Conservation (phyloP, 2,888 invertebrate species). For the Tetranychus truncatus region DNA sequence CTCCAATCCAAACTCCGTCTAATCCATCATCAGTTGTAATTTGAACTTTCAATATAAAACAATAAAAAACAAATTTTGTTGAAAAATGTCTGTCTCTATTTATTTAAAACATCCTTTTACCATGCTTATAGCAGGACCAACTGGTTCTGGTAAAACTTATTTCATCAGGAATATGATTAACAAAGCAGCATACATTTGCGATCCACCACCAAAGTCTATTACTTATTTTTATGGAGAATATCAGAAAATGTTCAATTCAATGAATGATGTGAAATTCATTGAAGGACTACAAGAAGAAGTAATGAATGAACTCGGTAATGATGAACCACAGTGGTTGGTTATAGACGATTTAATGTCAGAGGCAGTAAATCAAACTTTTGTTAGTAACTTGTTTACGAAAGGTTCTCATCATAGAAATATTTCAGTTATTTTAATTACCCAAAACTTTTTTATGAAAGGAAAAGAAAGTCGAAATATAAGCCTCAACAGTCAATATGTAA, state of each 20-base stretch:
- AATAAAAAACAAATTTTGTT: too few species aligned
- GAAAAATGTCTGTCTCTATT: background rate
- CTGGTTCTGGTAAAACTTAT: background rate
- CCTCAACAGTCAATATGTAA: too few species aligned
- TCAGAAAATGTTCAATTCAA: background rate
- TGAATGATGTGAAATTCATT: background rate
- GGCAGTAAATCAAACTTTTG: background rate
- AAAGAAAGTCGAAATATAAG: constrained; percentile 2
- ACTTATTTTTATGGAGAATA: background rate
- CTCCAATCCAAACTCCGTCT: too few species aligned
- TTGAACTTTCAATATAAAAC: too few species aligned
- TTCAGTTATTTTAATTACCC: background rate
- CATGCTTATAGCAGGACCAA: background rate
- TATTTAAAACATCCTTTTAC: background rate
- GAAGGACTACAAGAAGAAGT: background rate
- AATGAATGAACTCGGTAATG: background rate
- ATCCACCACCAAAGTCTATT: background rate
- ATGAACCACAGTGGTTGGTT: background rate
- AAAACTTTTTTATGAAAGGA: background rate
- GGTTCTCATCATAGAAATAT: background rate
- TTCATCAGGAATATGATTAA: background rate
- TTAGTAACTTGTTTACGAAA: background rate
- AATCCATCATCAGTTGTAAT: too few species aligned
- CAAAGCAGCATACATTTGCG: background rate
- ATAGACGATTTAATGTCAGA: background rate